Evolutionary conservation across 2,888 invertebrate genomes (phyloP).

Genomic region (Achlya flavicornis): DNA sequence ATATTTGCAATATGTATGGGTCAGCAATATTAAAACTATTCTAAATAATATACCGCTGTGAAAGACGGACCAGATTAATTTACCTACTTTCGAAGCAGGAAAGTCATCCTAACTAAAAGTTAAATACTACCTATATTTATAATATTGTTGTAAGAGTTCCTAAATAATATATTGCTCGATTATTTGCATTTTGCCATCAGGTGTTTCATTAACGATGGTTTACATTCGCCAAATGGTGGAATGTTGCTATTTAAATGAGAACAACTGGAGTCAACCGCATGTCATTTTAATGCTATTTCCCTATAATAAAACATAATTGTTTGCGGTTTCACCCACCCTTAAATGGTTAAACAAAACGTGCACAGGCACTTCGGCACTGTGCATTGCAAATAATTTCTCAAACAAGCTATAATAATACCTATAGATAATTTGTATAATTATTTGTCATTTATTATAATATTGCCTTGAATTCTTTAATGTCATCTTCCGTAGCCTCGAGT

Average conservation of each 20-base stretch:
- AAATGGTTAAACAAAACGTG: constrained; percentile 64
- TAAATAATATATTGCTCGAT: neutral
- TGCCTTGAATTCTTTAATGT: constrained; percentile 52
- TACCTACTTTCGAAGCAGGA: too few species aligned
- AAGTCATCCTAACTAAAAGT: neutral
- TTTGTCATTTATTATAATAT: constrained; percentile 54
- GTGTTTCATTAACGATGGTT: constrained; percentile 26
- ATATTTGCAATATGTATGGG: too few species aligned
- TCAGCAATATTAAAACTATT: too few species aligned
- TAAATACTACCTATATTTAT: neutral
- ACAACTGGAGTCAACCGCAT: constrained; percentile 54
- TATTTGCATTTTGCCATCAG: neutral
- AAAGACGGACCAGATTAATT: too few species aligned
- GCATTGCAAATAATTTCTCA: constrained; percentile 57
- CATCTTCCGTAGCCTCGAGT: constrained; percentile 56
- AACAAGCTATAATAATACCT: constrained; percentile 53
- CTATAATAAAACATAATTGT: constrained; percentile 59
- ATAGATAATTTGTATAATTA: constrained; percentile 60
- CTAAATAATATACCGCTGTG: too few species aligned
- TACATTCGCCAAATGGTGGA: constrained; percentile 43
- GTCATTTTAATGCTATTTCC: constrained; percentile 55
- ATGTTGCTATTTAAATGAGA: constrained; percentile 48
- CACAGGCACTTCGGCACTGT: constrained; percentile 45
- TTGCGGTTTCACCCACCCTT: constrained; percentile 64
- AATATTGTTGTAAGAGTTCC: neutral